Conservation (phyloP, 2,797 vertebrate genomes). For the Coccyzus lansbergi region DNA sequence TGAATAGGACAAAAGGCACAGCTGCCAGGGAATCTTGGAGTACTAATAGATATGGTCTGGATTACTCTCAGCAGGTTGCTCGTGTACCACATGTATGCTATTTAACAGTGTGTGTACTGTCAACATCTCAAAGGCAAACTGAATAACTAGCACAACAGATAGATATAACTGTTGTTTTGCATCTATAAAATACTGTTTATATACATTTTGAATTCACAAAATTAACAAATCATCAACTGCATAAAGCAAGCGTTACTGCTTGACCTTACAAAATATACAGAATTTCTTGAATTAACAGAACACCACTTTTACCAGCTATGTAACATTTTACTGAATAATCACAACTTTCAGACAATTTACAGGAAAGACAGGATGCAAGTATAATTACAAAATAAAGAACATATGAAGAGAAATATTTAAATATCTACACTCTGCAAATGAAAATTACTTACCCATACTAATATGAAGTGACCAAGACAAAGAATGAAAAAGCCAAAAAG, state of each 20-base stretch:
- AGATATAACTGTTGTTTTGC: background rate
- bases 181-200: background rate
- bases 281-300: constrained; percentile 24
- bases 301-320: constrained; percentile 6
- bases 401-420: background rate
- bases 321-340: constrained; percentile 59
- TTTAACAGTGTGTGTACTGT: background rate
- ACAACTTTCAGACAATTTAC: constrained; percentile 45
- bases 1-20: background rate
- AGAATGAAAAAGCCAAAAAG: background rate
- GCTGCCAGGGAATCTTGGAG: background rate
- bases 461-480: background rate
- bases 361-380: background rate
- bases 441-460: background rate
- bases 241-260: background rate
- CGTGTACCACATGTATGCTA: fast-evolving
- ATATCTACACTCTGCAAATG: background rate
- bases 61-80: background rate
- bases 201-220: background rate
- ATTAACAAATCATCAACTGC: fast-evolving
- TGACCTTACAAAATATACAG: background rate
- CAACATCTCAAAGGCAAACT: background rate
- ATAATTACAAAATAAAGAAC: constrained; percentile 16
- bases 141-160: background rate
- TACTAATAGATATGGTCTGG: background rate